Evolutionary conservation across 2,888 invertebrate species (phyloP).

Genomic region (Meganola albula): DNA sequence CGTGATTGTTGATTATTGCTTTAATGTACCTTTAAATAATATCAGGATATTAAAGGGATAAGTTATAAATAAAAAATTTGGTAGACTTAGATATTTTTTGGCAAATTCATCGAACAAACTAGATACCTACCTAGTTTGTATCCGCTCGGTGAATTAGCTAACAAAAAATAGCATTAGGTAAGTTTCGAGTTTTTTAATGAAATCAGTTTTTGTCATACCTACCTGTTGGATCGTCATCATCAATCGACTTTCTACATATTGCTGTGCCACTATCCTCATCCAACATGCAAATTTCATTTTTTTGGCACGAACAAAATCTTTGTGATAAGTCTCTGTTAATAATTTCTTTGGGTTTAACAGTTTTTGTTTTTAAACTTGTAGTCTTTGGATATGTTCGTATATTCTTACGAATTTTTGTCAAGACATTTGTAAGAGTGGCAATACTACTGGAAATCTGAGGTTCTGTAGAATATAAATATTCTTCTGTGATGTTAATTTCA

Average conservation of each 20-base stretch:
- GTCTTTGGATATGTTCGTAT: conserved; percentile 63
- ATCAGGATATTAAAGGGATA: too few species aligned
- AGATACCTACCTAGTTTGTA: too few species aligned
- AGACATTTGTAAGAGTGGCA: conserved; percentile 40
- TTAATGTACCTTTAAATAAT: too few species aligned
- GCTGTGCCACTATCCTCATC: conserved; percentile 78
- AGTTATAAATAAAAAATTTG: too few species aligned
- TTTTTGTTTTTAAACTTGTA: conserved; percentile 35
- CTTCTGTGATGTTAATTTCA: conserved; percentile 26
- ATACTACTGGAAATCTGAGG: conserved; percentile 39
- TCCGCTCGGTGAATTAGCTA: too few species aligned
- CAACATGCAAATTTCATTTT: conserved; percentile 80
- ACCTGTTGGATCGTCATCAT: conserved; percentile 79
- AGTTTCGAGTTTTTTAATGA: too few species aligned
- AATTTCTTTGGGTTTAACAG: conserved; percentile 49
- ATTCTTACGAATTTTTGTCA: conserved; percentile 64
- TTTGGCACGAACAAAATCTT: conserved; percentile 74
- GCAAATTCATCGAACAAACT: too few species aligned
- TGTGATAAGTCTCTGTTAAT: conserved; percentile 57
- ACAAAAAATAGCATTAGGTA: too few species aligned
- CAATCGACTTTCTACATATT: conserved; percentile 70
- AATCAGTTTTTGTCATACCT: too few species aligned
- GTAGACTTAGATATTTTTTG: too few species aligned
- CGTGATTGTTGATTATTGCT: too few species aligned
- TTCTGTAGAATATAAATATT: conserved; percentile 34